Conservation (phyloP, 2,113 vertebrate genomes). For the Takifugu flavidus region DNA sequence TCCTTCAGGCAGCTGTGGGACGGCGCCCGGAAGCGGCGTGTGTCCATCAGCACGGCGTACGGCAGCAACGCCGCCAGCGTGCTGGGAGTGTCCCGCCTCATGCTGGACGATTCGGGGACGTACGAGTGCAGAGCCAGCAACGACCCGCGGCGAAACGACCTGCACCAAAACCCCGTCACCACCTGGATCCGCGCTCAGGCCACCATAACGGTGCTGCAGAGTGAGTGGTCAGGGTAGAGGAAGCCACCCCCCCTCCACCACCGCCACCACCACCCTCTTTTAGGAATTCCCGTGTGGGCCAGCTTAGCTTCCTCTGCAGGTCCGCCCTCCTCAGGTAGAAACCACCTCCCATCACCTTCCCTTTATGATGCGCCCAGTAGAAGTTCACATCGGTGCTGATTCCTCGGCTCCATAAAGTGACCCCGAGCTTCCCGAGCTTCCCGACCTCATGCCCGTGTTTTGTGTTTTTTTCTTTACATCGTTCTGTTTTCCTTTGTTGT, state of each 20-base stretch:
- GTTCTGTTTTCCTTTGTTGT: too few relatives aligned
- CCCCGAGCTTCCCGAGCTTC: constrained; percentile 1
- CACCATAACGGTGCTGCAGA: constrained; percentile 93
- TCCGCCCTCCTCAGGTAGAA: constrained; percentile 21
- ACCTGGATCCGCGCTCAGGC: constrained; percentile 98
- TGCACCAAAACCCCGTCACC: constrained; percentile 92
- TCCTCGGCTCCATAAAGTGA: not conserved
- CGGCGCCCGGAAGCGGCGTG: constrained; percentile 87
- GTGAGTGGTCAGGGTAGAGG: constrained; percentile 82
- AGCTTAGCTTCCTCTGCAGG: constrained; percentile 38
- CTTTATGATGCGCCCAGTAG: constrained; percentile 13
- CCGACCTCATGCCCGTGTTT: too few relatives aligned
- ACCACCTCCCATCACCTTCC: constrained; percentile 2
- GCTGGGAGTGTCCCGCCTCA: constrained; percentile 85
- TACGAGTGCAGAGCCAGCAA: constrained; percentile 99
- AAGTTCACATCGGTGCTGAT: not conserved
- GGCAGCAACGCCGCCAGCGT: constrained; percentile 89
- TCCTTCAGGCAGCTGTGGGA: constrained; percentile 97
- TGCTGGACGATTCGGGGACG: constrained; percentile 90
- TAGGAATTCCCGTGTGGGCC: constrained; percentile 24
- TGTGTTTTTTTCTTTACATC: too few relatives aligned
- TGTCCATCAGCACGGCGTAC: constrained; percentile 91
- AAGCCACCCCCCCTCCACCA: not conserved
- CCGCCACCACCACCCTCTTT: constrained; percentile 1
- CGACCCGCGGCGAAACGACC: constrained; percentile 91